Evolutionary conservation across 2,797 vertebrate genomes (phyloP).

Genomic region (Euthynnus affinis): DNA sequence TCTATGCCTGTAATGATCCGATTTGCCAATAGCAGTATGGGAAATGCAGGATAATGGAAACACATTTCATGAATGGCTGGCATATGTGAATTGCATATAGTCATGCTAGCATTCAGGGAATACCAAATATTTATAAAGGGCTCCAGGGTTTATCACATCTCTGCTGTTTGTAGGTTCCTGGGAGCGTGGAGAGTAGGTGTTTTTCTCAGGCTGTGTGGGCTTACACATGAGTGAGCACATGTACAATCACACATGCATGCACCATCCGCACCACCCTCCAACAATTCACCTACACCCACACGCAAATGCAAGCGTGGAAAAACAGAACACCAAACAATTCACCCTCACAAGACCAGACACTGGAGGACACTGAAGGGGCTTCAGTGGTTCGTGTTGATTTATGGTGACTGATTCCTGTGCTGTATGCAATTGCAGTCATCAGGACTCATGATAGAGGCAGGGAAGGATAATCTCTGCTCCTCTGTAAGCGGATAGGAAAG

Average conservation of each 20-base stretch:
- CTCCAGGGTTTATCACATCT: slow-evolving; percentile 37
- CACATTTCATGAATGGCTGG: slow-evolving; percentile 42
- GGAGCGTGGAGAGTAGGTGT: slow-evolving; percentile 39
- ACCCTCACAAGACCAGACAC: slow-evolving; percentile 23
- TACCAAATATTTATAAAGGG: slow-evolving; percentile 32
- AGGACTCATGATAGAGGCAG: slow-evolving; percentile 50
- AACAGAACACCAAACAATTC: slow-evolving; percentile 28
- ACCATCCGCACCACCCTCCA: slow-evolving; percentile 42
- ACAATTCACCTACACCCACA: slow-evolving; percentile 27
- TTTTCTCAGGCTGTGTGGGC: slow-evolving; percentile 52
- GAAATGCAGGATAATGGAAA: slow-evolving; percentile 14
- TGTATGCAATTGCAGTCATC: slow-evolving; percentile 20
- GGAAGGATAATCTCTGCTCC: slow-evolving; percentile 58
- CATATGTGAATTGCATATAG: slow-evolving; percentile 12
- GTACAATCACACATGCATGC: slow-evolving; percentile 10
- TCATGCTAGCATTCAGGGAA: slow-evolving; percentile 35
- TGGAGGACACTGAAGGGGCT: slow-evolving; percentile 22
- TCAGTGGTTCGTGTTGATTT: slow-evolving; percentile 40
- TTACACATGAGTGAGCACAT: slow-evolving; percentile 16
- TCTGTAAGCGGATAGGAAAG: slow-evolving; percentile 44
- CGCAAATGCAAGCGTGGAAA: slow-evolving; percentile 13
- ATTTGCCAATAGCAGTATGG: neutral
- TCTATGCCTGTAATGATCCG: neutral
- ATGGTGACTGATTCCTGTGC: slow-evolving; percentile 31
- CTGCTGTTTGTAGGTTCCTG: slow-evolving; percentile 34